Base-by-base conservation (phyloP, 2,888 invertebrate genomes). In the Junonia oenone region DNA sequence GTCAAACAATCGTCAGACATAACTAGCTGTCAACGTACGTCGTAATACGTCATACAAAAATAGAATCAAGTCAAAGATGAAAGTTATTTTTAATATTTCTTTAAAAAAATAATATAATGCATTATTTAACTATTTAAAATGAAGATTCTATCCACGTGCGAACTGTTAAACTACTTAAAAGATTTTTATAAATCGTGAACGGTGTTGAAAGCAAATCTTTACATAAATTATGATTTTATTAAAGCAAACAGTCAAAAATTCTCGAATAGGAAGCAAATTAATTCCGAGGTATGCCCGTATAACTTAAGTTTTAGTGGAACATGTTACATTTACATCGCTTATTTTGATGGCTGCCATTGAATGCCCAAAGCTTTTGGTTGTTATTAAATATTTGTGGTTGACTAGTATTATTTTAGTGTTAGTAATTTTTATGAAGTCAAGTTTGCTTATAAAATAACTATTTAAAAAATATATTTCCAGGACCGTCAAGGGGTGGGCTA, bases 181-280 rank as follows among this genome's bases (percentile, higher is more conserved):
- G 69, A 67, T 69, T 71, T 67, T 64, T 57, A 59, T 64, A 67
- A 61, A 43, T 56, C 62, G 72, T 73, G 73, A 69, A 68, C 65
- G 63, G 68, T 66, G 69, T 72, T 71, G 63, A 66, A 73, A 69
- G 59, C 68, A 72, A 70, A 74, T n/a, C 72, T 77, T 76, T 75
- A 75, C 71, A 73, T 78, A 81, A 87, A 89, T 83, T 86, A 89
- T 89, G 89, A 81, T 83, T 86, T 73, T 83, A 78, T 61, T 76
- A 84, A 81, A 75, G 85, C 79, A 83, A 81, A 82, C 75, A 73
- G 74, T 79, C 76, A 73, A 72, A 76, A 76, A 79, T 76, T 82
- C 74, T 79, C 76, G 72, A 76, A 70, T 79, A 81, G 69, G 75
- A 81, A 82, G 75, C 78, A 76, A 81, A 73, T 72, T 72, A 77